Base-by-base conservation (phyloP, 2,797 vertebrate species). In the Molossus molossus region DNA sequence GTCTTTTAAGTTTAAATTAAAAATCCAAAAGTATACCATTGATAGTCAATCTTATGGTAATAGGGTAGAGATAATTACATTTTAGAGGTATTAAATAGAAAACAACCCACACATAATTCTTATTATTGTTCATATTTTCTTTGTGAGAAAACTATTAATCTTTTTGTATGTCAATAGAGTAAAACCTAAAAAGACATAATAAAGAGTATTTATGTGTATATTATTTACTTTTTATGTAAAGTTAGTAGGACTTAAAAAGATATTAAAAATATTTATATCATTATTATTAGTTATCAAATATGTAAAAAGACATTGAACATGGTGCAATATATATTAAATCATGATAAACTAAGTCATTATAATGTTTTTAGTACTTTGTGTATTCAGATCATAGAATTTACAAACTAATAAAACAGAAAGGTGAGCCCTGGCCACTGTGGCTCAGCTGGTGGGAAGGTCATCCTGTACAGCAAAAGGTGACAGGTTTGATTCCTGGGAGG, bases 121-220 rank as follows among this genome's bases (percentile, higher is more conserved):
- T 95, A 58, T 45, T 69, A 62, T 53, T 29, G 25, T 69, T 73
- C 70, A 57, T n/a, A 40, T 91, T 67, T 88, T 76, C 60, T 76
- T 73, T 83, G 6, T 75, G 50, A 93, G 86, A 93, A 87, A 64
- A 80, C 23, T 86, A 25, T 67, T 85, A 14, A 76, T 81, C n/a
- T 37, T 80, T 90, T 88, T 94, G 4, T n/a, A 67, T 69, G 23
- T 58, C n/a, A 67, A 75, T 45, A 57, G 15, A 91, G 21, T 77
- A 65, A 85, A 89, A 83, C 64, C 89, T 86, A 33, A 96, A 94
- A 94, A 82, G 37, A 18, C 88, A 73, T 69, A 7, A 75, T 55
- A 82, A 90, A 76, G 2, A 33, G 8, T 12, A 60, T 79, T 79
- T 95, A 65, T 84, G 23, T 20, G 15, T 84, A 13, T 55, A 91